Percentiles rank a stretch among this genome's conserved stretches.
Evolutionary conservation across 2,113 vertebrate genomes (phyloP).

Genomic region (Opisthocomus hoazin): DNA sequence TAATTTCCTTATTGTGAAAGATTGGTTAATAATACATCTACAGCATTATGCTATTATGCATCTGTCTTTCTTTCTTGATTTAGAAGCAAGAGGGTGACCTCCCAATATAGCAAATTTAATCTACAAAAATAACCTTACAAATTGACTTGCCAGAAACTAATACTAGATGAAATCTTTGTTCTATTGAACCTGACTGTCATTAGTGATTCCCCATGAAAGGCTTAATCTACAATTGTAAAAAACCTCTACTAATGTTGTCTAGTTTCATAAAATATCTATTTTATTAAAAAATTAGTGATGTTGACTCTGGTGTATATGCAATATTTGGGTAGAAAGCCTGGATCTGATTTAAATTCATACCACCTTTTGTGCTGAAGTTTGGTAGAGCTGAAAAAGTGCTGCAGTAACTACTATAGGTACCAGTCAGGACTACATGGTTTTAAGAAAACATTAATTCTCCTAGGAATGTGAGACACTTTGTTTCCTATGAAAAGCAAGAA

Average conservation of each 20-base stretch:
- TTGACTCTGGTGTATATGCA: not conserved
- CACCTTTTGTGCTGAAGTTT: not conserved
- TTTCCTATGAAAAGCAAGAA: not conserved
- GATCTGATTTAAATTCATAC: slow-evolving; percentile 9
- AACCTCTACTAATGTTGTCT: slow-evolving; percentile 56
- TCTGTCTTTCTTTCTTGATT: slow-evolving; percentile 63
- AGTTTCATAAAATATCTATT: slow-evolving; percentile 63
- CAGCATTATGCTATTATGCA: not conserved
- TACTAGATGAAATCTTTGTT: slow-evolving; percentile 65
- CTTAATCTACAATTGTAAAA: slow-evolving; percentile 41
- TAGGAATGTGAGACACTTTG: not conserved
- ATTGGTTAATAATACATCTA: slow-evolving; percentile 3
- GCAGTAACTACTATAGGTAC: not conserved
- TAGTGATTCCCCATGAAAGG: slow-evolving; percentile 40
- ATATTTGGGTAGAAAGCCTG: not conserved
- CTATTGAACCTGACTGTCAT: slow-evolving; percentile 62
- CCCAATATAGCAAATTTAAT: slow-evolving; percentile 68
- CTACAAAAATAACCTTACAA: slow-evolving; percentile 64
- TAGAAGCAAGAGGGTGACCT: slow-evolving; percentile 65
- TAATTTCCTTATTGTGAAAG: slow-evolving; percentile 18
- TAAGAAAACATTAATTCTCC: not conserved
- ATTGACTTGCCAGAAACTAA: slow-evolving; percentile 63
- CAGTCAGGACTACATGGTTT: not conserved
- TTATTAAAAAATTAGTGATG: slow-evolving; percentile 59
- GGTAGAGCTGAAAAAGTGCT: not conserved